These are phyloP conservation scores for Herminia tarsipennalis DNA, from an alignment of 2,888 invertebrate species.

Conservation along the genomic window DNA sequence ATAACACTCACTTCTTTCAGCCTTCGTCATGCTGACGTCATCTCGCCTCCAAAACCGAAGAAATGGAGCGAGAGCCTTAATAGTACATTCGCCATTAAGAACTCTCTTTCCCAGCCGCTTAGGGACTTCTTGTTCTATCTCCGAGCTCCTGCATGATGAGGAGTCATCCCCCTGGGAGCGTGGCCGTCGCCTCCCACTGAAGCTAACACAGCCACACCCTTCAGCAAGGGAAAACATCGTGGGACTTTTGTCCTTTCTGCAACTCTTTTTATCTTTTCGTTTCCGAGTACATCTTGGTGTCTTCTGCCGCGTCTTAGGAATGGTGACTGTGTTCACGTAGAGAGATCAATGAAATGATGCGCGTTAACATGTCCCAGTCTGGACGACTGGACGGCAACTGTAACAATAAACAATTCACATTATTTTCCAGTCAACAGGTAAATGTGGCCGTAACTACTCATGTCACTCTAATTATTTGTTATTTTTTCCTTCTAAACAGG, in stretches of 20 bases:
- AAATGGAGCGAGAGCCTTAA: slow-evolving; percentile 86
- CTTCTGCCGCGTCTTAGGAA: slow-evolving; percentile 76
- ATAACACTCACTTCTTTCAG: slow-evolving; percentile 89
- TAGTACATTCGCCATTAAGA: slow-evolving; percentile 76
- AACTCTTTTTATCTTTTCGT: slow-evolving; percentile 80
- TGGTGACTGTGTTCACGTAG: slow-evolving; percentile 49
- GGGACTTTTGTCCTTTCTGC: slow-evolving; percentile 76
- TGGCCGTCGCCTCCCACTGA: slow-evolving; percentile 70
- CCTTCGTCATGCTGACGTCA: slow-evolving; percentile 91
- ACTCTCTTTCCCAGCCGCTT: slow-evolving; percentile 69
- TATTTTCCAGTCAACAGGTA: no score
- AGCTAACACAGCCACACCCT: slow-evolving; percentile 80
- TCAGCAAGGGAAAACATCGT: slow-evolving; percentile 81
- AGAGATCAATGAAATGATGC: slow-evolving; percentile 5
- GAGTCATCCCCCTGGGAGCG: slow-evolving; percentile 76
- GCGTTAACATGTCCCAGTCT: slow-evolving; percentile 46
- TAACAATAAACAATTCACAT: no score
- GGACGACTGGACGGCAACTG: slow-evolving; percentile 31
- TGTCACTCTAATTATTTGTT: no score
- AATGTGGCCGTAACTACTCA: no score
- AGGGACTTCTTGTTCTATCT: slow-evolving; percentile 80
- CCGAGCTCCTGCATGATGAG: slow-evolving; percentile 80
- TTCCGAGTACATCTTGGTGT: slow-evolving; percentile 78
- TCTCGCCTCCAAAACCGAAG: slow-evolving; percentile 89
- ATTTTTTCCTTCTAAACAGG: no score